A percentile compares a stretch with the other conserved stretches of the same genome.
These are phyloP conservation scores for Papilio dardanus DNA, from an alignment of 1,140 invertebrate species.

Conservation along the genomic window DNA sequence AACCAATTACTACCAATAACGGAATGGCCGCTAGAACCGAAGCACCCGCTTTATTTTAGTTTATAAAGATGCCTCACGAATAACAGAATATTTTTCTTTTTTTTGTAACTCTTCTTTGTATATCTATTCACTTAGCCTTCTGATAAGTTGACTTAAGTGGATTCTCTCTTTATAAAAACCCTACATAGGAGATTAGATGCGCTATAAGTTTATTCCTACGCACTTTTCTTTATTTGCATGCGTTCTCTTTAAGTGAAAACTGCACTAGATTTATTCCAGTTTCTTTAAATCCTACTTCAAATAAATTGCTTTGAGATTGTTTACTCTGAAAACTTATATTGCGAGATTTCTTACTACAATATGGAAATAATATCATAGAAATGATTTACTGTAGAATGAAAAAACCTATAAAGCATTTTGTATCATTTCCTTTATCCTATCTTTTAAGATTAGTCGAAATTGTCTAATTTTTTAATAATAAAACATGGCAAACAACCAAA, in stretches of 20 bases:
- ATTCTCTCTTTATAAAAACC: too few relatives aligned
- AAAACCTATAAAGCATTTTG: neutral
- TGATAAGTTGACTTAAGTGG: too few relatives aligned
- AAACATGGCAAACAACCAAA: too few relatives aligned
- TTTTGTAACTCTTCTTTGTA: too few relatives aligned
- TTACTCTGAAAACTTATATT: neutral
- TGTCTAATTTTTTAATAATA: too few relatives aligned
- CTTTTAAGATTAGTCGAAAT: neutral
- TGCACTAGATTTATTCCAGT: neutral
- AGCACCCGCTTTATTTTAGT: too few relatives aligned
- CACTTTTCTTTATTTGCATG: neutral
- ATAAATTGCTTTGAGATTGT: constrained; percentile 7
- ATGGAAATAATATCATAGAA: neutral
- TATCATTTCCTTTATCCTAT: neutral
- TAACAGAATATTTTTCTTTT: too few relatives aligned
- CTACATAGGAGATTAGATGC: too few relatives aligned
- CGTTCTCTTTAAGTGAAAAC: neutral
- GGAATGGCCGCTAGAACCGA: too few relatives aligned
- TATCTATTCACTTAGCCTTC: too few relatives aligned
- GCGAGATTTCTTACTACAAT: neutral
- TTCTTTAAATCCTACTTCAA: neutral
- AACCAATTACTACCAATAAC: too few relatives aligned
- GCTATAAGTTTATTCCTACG: neutral
- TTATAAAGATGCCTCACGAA: too few relatives aligned
- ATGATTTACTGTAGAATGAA: neutral